Evolutionary conservation across 2,113 vertebrate genomes (phyloP).

Genomic region (Rattus norvegicus): DNA sequence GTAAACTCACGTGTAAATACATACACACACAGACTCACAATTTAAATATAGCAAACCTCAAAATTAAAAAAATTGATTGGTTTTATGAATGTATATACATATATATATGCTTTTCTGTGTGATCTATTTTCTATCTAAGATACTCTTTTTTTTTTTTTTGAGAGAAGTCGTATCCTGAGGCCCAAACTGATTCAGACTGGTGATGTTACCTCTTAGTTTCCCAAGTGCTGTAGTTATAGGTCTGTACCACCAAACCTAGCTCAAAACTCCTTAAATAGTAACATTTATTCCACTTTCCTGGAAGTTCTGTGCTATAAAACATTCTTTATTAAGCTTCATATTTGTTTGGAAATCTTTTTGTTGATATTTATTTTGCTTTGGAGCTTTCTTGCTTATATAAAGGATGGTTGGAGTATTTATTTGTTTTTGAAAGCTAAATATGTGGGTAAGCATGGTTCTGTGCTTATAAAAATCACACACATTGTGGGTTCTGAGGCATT

Average conservation of each 20-base stretch:
- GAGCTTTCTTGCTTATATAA: background rate
- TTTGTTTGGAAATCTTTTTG: background rate
- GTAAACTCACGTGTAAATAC: background rate
- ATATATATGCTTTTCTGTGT: background rate
- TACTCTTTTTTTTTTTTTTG: background rate
- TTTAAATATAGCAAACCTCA: background rate
- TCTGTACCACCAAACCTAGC: too few species aligned
- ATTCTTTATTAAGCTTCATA: slow-evolving; percentile 2
- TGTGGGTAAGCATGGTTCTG: background rate
- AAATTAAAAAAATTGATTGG: background rate
- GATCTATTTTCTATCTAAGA: background rate
- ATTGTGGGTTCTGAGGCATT: background rate
- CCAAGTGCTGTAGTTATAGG: background rate
- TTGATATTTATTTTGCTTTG: slow-evolving; percentile 7
- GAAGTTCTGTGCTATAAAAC: background rate
- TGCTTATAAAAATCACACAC: background rate
- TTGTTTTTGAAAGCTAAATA: slow-evolving; percentile 52
- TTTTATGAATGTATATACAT: background rate
- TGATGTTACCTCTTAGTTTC: background rate
- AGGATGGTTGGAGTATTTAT: slow-evolving; percentile 9
- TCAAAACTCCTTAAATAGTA: background rate
- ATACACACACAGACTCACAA: background rate
- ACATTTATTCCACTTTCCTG: background rate
- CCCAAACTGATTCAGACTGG: background rate
- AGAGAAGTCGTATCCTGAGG: background rate